Evolutionary conservation across 2,113 vertebrate species (phyloP).

Genomic region (Globicephala melas): DNA sequence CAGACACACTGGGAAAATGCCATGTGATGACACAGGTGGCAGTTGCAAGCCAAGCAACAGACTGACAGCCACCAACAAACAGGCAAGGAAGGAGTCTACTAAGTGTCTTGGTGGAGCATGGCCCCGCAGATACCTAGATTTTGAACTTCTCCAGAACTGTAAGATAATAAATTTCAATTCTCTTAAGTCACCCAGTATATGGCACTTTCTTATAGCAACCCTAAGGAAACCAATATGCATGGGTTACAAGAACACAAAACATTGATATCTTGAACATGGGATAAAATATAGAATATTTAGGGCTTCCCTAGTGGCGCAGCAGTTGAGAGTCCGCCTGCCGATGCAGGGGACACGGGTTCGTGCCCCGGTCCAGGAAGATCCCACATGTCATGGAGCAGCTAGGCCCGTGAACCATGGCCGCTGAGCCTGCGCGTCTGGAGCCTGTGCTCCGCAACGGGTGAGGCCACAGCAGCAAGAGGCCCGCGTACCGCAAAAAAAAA

Average conservation of each 20-base stretch:
- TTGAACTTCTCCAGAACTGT: not conserved
- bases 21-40: not conserved
- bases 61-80: not conserved
- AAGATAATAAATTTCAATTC: not conserved
- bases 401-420: no score
- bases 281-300: not conserved
- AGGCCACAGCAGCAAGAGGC: no score
- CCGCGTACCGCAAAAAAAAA: no score
- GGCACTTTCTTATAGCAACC: not conserved
- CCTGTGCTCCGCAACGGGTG: fast-evolving
- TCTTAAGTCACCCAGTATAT: not conserved
- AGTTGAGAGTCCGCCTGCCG: no score
- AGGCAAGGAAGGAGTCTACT: not conserved
- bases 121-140: not conserved
- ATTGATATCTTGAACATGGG: not conserved
- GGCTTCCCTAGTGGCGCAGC: no score
- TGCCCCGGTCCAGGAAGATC: no score
- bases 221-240: not conserved
- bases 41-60: no score
- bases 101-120: not conserved
- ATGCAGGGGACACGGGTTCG: no score
- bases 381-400: no score
- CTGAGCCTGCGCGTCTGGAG: no score
- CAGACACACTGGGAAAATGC: not conserved
- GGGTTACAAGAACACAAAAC: not conserved